These are phyloP conservation scores for Heliconius erato DNA, from an alignment of 2,888 invertebrate species.

Conservation along the genomic window DNA sequence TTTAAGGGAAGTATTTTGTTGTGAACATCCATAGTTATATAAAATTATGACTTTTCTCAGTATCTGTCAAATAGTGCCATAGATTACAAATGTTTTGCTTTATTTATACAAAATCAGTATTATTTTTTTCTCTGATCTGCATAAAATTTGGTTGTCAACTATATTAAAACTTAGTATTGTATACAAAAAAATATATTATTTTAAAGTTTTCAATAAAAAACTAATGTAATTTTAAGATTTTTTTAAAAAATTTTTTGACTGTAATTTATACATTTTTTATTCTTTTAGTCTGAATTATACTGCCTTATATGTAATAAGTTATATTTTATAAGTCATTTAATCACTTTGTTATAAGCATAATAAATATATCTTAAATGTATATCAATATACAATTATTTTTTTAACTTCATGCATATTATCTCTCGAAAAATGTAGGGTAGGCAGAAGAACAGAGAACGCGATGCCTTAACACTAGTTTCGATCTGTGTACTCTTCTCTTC, in stretches of 20 bases:
- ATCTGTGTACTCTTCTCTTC: not conserved
- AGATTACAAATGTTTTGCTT: conserved; percentile 36
- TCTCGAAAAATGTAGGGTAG: not conserved
- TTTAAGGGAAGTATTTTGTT: not conserved
- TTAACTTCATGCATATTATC: not conserved
- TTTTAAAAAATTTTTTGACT: not conserved
- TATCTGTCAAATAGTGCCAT: conserved; percentile 17
- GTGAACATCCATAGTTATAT: conserved; percentile 5
- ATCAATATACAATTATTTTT: not conserved
- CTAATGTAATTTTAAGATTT: not conserved
- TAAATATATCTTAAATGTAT: not conserved
- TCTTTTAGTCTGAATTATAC: conserved; percentile 16
- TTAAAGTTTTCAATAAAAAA: not conserved
- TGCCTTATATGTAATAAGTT: conserved; percentile 8
- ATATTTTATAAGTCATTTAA: conserved; percentile 15
- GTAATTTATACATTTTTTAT: not conserved
- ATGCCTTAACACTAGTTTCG: not conserved
- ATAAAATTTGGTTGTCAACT: conserved; percentile 21
- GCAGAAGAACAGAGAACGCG: not conserved
- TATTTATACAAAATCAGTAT: conserved; percentile 40
- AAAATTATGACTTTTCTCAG: not conserved
- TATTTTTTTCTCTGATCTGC: conserved; percentile 33
- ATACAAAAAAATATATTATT: not conserved
- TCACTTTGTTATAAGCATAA: not conserved
- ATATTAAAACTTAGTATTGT: not conserved